phyloP scores from a whole-genome alignment of 2,797 vertebrate genomes.

The Brotula barbata region DNA sequence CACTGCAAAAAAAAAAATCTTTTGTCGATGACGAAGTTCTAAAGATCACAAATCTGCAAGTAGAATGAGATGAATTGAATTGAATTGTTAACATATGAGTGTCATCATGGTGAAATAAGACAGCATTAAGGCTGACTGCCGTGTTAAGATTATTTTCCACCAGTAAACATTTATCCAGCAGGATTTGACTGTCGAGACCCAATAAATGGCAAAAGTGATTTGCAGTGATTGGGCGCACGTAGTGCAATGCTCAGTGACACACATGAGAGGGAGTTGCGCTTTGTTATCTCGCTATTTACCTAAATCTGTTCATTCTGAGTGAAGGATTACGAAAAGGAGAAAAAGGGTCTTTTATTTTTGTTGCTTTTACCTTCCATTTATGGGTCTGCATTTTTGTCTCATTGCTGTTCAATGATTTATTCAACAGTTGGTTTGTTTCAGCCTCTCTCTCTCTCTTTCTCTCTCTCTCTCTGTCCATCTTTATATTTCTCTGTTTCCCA shows the following conservation, averaged over 20 bases:
- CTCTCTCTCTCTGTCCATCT: constrained; percentile 13
- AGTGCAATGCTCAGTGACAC: background rate
- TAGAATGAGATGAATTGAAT: too few relatives aligned
- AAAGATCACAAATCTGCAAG: too few relatives aligned
- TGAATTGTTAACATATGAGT: too few relatives aligned
- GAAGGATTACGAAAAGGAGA: constrained; percentile 40
- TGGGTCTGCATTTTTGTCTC: constrained; percentile 36
- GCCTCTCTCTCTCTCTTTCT: constrained; percentile 27
- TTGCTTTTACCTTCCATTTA: constrained; percentile 19
- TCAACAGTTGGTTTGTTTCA: constrained; percentile 59
- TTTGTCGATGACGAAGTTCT: too few relatives aligned
- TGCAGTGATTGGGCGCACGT: too few relatives aligned
- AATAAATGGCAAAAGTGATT: too few relatives aligned
- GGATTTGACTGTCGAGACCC: too few relatives aligned
- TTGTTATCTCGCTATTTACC: constrained; percentile 52
- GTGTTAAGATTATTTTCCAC: too few relatives aligned
- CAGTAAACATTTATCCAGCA: too few relatives aligned
- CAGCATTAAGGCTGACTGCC: too few relatives aligned
- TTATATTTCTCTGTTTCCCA: constrained; percentile 3
- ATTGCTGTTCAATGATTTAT: constrained; percentile 51
- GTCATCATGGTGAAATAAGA: too few relatives aligned
- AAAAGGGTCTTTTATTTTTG: constrained; percentile 34
- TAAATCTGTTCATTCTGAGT: constrained; percentile 49
- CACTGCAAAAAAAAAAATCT: background rate
- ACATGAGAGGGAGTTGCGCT: constrained; percentile 38